A percentile compares a stretch with the other conserved stretches of the same genome.
These are phyloP conservation scores for Cephus rjabovi DNA, from an alignment of 2,888 invertebrate species.

Conservation along the genomic window DNA sequence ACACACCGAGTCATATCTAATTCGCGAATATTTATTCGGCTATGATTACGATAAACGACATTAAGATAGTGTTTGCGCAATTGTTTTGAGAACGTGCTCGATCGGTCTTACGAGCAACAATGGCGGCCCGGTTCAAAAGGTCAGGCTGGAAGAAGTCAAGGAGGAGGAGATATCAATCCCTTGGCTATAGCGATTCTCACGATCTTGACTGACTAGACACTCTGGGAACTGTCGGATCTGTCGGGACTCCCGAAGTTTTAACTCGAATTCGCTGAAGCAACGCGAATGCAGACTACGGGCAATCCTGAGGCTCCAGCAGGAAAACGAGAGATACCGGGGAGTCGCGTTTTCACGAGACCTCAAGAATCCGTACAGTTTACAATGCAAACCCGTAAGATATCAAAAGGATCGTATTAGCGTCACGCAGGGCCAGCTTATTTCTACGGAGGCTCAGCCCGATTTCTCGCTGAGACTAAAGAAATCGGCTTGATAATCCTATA, in stretches of 20 bases:
- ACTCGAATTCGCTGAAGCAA: not conserved
- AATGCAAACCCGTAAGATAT: not conserved
- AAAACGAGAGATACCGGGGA: not conserved
- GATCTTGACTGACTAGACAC: not conserved
- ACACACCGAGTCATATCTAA: too few species aligned
- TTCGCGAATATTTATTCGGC: too few species aligned
- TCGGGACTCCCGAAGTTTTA: not conserved
- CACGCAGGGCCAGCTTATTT: not conserved
- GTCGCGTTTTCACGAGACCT: not conserved
- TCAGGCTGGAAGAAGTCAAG: not conserved
- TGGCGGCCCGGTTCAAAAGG: not conserved
- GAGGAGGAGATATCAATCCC: not conserved
- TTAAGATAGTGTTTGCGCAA: constrained; percentile 40
- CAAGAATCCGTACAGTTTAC: not conserved
- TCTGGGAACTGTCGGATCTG: not conserved
- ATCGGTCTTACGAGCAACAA: constrained; percentile 4
- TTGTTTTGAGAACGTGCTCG: constrained; percentile 43
- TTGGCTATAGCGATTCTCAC: not conserved
- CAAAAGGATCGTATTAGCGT: not conserved
- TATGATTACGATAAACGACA: too few species aligned
- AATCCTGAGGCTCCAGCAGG: not conserved
- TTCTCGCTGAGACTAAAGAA: not conserved
- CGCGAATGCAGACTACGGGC: not conserved
- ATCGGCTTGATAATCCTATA: not conserved
- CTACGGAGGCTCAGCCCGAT: not conserved